A percentile compares a stretch with the other conserved stretches of the same genome.
Evolutionary conservation across 2,113 vertebrate genomes (phyloP).

Genomic region (Thomomys bottae): DNA sequence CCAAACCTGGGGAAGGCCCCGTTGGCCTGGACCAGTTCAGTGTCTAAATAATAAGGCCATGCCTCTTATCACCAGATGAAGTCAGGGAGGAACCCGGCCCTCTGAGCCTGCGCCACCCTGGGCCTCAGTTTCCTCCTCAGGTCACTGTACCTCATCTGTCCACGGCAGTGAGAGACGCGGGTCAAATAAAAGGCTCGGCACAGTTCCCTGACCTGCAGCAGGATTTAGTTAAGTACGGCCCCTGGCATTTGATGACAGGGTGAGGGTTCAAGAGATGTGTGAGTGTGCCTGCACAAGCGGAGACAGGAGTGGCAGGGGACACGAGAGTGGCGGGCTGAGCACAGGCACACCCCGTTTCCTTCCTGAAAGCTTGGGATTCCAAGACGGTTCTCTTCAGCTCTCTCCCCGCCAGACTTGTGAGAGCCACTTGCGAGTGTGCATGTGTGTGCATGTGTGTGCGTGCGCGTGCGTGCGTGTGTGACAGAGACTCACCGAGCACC

Average conservation of each 20-base stretch:
- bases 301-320: no score
- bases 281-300: no score
- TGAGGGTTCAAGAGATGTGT: not conserved
- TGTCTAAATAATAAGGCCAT: no score
- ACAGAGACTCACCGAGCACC: no score
- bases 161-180: not conserved
- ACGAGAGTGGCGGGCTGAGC: no score
- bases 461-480: fast-evolving
- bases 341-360: not conserved
- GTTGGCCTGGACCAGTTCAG: no score
- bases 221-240: not conserved
- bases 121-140: not conserved
- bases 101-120: not conserved
- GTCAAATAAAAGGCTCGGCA: not conserved
- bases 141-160: not conserved
- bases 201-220: not conserved
- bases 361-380: constrained; percentile 6
- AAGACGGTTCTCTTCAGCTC: not conserved
- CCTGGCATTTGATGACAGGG: not conserved
- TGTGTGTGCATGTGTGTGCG: no score
- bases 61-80: no score
- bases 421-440: no score
- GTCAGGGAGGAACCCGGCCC: no score
- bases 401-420: no score
- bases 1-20: no score